Conservation (phyloP, 23 tunicate species). For the Halocynthia aurantium region DNA sequence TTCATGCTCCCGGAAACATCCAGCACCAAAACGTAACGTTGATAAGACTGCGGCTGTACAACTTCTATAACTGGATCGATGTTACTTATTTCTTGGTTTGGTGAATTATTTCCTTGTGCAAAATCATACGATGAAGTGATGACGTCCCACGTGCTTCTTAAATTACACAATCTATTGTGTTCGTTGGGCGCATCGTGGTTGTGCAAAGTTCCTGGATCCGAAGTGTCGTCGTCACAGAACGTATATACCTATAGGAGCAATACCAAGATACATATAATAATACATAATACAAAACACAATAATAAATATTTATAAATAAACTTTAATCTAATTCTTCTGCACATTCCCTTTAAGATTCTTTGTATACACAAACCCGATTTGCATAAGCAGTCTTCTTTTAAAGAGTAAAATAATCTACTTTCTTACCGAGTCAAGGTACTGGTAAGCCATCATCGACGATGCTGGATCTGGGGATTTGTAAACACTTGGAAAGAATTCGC, state of each 20-base stretch:
- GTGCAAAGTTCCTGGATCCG: constrained; percentile 35
- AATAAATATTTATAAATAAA: too few relatives aligned
- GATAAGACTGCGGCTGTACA: constrained; percentile 15
- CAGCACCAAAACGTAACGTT: constrained; percentile 49
- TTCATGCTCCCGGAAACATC: constrained; percentile 65
- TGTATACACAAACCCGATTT: too few relatives aligned
- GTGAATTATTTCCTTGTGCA: constrained; percentile 17
- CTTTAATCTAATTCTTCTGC: background rate
- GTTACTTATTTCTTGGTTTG: background rate
- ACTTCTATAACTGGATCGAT: constrained; percentile 35
- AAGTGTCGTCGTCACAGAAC: constrained; percentile 49
- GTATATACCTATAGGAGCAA: constrained; percentile 25
- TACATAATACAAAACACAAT: background rate
- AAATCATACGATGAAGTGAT: constrained; percentile 34
- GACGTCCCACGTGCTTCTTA: constrained; percentile 55
- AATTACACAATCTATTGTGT: constrained; percentile 42
- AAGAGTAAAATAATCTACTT: background rate
- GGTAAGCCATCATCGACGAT: constrained; percentile 62
- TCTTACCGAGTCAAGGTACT: constrained; percentile 35
- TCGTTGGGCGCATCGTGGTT: constrained; percentile 57
- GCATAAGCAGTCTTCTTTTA: too few relatives aligned
- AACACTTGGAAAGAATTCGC: constrained; percentile 48
- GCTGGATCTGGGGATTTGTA: constrained; percentile 20
- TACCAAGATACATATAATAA: background rate
- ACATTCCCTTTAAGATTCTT: background rate